A percentile compares a stretch with the other conserved stretches of the same genome.
Evolutionary conservation across 1,140 invertebrate species (phyloP).

Genomic region (Eurosta solidaginis): DNA sequence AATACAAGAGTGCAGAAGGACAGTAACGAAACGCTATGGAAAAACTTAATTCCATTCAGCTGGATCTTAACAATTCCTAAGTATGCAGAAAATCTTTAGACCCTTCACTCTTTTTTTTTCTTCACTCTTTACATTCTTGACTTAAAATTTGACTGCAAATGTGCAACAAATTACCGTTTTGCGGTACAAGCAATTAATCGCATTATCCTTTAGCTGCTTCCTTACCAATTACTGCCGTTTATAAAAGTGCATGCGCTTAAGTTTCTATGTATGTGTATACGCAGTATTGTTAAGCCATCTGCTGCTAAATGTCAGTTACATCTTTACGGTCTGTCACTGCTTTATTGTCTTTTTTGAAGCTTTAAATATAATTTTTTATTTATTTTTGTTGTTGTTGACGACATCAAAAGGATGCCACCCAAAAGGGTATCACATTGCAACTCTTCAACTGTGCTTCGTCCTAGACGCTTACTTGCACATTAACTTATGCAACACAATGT

Average conservation of each 20-base stretch:
- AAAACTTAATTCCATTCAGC: no score
- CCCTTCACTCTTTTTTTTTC: no score
- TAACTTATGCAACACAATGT: not conserved
- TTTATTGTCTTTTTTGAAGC: not conserved
- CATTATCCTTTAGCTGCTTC: slow-evolving; percentile 10
- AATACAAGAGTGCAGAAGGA: no score
- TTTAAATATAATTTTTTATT: not conserved
- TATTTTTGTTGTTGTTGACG: not conserved
- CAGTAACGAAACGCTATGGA: no score
- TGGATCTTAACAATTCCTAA: no score
- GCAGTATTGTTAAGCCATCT: slow-evolving; percentile 7
- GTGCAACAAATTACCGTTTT: not conserved
- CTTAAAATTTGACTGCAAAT: no score
- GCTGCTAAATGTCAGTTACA: not conserved
- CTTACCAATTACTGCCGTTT: not conserved
- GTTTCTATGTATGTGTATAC: not conserved
- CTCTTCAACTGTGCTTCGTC: no score
- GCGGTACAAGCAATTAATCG: slow-evolving; percentile 12
- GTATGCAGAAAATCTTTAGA: no score
- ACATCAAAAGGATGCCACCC: slow-evolving; percentile 16
- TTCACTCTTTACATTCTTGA: no score
- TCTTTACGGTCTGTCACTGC: not conserved
- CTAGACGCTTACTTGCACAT: not conserved
- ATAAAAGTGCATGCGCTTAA: not conserved
- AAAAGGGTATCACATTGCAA: slow-evolving; percentile 24